Percentiles rank a stretch among this genome's conserved stretches.
phyloP scores from a whole-genome alignment of 2,888 invertebrate species.

The Seladonia tumulorum region DNA sequence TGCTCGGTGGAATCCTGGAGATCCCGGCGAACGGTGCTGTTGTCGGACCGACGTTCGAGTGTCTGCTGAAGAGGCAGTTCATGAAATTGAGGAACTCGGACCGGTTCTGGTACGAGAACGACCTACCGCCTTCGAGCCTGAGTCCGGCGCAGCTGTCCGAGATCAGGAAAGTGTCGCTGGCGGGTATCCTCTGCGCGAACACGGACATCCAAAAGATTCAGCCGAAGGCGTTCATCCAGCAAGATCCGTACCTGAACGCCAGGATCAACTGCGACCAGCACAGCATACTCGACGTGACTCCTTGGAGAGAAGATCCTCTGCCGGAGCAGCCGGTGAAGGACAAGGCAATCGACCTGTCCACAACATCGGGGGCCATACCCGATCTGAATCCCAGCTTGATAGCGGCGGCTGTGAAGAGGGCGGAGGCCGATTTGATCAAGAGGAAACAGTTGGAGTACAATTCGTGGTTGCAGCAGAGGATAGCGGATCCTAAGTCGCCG shows the following conservation, averaged over 20 bases:
- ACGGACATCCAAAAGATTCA: slow-evolving; percentile 90
- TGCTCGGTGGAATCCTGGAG: slow-evolving; percentile 94
- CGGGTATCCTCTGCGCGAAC: slow-evolving; percentile 92
- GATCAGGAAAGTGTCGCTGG: slow-evolving; percentile 91
- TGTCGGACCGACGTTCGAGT: slow-evolving; percentile 95
- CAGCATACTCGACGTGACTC: slow-evolving; percentile 87
- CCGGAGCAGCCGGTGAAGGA: slow-evolving; percentile 71
- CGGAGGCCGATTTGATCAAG: slow-evolving; percentile 90
- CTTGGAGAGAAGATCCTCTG: slow-evolving; percentile 88
- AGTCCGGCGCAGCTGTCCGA: slow-evolving; percentile 91
- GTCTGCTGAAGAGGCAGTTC: slow-evolving; percentile 93
- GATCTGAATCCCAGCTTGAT: slow-evolving; percentile 90
- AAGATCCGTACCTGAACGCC: slow-evolving; percentile 93
- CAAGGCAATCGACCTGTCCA: slow-evolving; percentile 72
- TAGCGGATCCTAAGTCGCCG: slow-evolving; percentile 93
- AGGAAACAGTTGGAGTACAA: slow-evolving; percentile 92
- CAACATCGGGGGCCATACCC: slow-evolving; percentile 83
- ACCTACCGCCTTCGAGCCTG: slow-evolving; percentile 94
- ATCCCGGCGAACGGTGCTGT: slow-evolving; percentile 91
- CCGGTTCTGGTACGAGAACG: slow-evolving; percentile 98
- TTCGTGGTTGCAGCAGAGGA: slow-evolving; percentile 87
- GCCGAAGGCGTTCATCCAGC: slow-evolving; percentile 93
- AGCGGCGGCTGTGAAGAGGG: slow-evolving; percentile 91
- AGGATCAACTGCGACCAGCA: slow-evolving; percentile 90
- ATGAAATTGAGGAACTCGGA: slow-evolving; percentile 93